Conservation (phyloP, 2,888 invertebrate species). For the Leucophenga maculata region DNA sequence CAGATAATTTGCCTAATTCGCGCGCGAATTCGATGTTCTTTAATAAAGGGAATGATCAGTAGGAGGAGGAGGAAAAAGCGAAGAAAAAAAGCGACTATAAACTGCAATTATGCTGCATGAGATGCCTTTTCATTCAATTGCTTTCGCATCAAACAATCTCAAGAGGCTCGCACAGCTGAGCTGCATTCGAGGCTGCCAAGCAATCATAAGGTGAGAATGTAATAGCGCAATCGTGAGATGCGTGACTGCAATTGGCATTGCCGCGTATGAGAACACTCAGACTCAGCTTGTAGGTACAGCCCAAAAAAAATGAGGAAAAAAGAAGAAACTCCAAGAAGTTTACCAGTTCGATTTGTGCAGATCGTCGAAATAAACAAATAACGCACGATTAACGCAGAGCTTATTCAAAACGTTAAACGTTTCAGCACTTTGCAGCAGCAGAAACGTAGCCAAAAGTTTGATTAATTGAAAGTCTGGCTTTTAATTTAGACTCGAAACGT, state of each 20-base stretch:
- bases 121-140: constrained; percentile 27
- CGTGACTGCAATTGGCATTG: constrained; percentile 69
- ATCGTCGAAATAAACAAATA: constrained; percentile 8
- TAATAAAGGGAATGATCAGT: constrained; percentile 27
- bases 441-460: constrained; percentile 39
- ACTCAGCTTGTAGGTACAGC: not conserved
- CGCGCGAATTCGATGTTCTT: constrained; percentile 24
- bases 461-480: constrained; percentile 34
- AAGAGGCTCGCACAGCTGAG: constrained; percentile 55
- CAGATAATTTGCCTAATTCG: constrained; percentile 64
- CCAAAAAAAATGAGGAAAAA: not conserved
- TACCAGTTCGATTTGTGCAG: not conserved
- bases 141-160: constrained; percentile 39
- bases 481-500: constrained; percentile 2
- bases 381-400: constrained; percentile 9
- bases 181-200: constrained; percentile 42
- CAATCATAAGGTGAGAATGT: constrained; percentile 67
- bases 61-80: constrained; percentile 33
- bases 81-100: constrained; percentile 24
- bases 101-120: constrained; percentile 12
- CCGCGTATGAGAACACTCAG: constrained; percentile 29
- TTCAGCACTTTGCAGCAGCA: constrained; percentile 9
- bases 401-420: constrained; percentile 45
- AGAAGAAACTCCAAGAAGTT: not conserved
- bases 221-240: constrained; percentile 72